Evolutionary conservation across 2,888 invertebrate species (phyloP).

Genomic region (Cistogaster globosa): DNA sequence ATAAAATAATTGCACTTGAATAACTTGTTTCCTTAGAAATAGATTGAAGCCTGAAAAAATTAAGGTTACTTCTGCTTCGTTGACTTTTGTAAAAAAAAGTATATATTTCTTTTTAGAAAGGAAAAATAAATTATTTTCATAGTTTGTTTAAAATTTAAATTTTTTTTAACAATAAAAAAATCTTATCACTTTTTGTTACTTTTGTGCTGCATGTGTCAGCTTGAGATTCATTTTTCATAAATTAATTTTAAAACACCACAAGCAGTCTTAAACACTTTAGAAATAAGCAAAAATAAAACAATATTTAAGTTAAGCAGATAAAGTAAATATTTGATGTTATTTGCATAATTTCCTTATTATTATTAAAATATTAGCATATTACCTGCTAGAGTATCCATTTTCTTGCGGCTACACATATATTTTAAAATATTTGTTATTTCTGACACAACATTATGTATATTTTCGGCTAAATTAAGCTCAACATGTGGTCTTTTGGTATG

Average conservation of each 20-base stretch:
- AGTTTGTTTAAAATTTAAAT: slow-evolving; percentile 38
- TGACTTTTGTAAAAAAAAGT: slow-evolving; percentile 9
- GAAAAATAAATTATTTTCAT: slow-evolving; percentile 43
- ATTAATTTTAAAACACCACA: slow-evolving; percentile 67
- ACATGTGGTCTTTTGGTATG: slow-evolving; percentile 62
- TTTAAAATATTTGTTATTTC: too few species aligned
- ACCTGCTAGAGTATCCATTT: too few species aligned
- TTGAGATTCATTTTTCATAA: slow-evolving; percentile 33
- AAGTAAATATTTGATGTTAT: too few species aligned
- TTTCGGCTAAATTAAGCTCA: slow-evolving; percentile 46
- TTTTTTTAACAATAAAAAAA: background rate
- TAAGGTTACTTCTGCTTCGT: slow-evolving; percentile 32
- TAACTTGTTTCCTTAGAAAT: slow-evolving; percentile 11
- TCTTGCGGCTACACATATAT: too few species aligned
- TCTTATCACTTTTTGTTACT: background rate
- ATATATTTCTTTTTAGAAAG: background rate
- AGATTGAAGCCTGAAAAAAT: slow-evolving; percentile 28
- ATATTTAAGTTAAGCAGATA: background rate
- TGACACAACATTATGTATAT: background rate
- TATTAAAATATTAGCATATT: too few species aligned
- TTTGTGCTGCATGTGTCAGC: background rate
- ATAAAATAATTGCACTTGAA: slow-evolving; percentile 57
- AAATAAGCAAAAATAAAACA: background rate
- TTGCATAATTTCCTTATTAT: too few species aligned
- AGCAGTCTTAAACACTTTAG: slow-evolving; percentile 54